Evolutionary conservation across 2,888 invertebrate genomes (phyloP), one percentile per base, ranked within the genome.

Genomic region (Polydrusus tereticollis): DNA sequence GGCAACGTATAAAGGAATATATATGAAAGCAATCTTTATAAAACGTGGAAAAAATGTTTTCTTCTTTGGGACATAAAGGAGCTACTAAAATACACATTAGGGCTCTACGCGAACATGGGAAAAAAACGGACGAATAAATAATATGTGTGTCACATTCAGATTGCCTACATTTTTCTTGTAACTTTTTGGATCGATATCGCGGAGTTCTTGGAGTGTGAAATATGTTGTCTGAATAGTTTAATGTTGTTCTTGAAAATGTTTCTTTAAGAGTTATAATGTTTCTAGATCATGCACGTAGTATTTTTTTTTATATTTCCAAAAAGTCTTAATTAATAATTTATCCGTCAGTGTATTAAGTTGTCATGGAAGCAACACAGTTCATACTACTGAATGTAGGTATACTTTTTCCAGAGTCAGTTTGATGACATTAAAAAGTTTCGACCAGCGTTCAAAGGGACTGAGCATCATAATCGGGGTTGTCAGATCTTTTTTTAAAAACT

Each of bases 1-100:
- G 45, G 36, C 57, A 29, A 26, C 26, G 18, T 33, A 69, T 69
- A 69, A 62, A 69, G 29, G 62, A 62, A 69, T 69, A 69, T 69
- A 63, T 62, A 63, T 50, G 70, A 70, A 65, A 58, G 60, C 70
- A 65, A 64, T 58, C 64, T 70, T 64, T 70, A 38, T 65, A 50
- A 70, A 60, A 68, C 23, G 50, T 21, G 47, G 60, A 59, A 68
- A 58, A 68, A 58, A 70, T 65, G 59, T 59, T 65, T 65, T 33
- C 36, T 52, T 59, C 70, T 59, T 52, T 10, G 45, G 41, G 64
- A 60, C 41, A 69, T 69, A 62, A 62, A 69, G 36, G 52, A 62
- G 55, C 62, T 52, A 69, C 62, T 63, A 63, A 69, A 69, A 69
- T 57, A 29, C 55, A 60, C 55, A 69, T 69, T 69, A 62, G 45